Evolutionary conservation across 2,888 invertebrate genomes (phyloP).

Genomic region (Dilophus febrilis): DNA sequence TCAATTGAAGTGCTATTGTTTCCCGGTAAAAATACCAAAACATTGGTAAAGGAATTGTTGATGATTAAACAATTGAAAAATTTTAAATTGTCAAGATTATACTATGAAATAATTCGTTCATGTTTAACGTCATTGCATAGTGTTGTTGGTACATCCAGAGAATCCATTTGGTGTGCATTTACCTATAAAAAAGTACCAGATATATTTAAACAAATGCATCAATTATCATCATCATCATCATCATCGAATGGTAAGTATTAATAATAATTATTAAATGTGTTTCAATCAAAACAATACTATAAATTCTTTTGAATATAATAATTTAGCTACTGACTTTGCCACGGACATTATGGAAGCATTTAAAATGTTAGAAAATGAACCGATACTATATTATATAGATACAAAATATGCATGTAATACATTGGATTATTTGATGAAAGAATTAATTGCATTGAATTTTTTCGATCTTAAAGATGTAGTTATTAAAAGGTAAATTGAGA

Average conservation of each 20-base stretch:
- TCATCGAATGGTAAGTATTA: slow-evolving; percentile 31
- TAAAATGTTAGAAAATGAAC: slow-evolving; percentile 67
- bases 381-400: slow-evolving; percentile 74
- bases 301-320: too few relatives aligned
- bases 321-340: too few relatives aligned
- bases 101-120: slow-evolving; percentile 76
- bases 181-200: slow-evolving; percentile 82
- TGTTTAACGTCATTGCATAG: slow-evolving; percentile 82
- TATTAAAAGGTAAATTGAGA: too few relatives aligned
- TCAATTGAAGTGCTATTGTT: slow-evolving; percentile 71
- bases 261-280: neutral
- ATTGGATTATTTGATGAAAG: slow-evolving; percentile 67
- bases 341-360: slow-evolving; percentile 67
- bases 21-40: slow-evolving; percentile 67
- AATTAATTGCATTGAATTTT: too few relatives aligned
- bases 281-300: too few relatives aligned
- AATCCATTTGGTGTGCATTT: slow-evolving; percentile 87
- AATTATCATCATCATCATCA: too few relatives aligned
- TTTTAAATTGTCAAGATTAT: slow-evolving; percentile 61
- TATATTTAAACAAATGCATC: slow-evolving; percentile 53
- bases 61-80: slow-evolving; percentile 75
- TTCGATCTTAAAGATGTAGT: too few relatives aligned
- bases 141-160: slow-evolving; percentile 64
- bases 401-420: slow-evolving; percentile 78
- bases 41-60: slow-evolving; percentile 63